Conservation (phyloP, 2,113 vertebrate genomes). For the Poicephalus gulielmi region DNA sequence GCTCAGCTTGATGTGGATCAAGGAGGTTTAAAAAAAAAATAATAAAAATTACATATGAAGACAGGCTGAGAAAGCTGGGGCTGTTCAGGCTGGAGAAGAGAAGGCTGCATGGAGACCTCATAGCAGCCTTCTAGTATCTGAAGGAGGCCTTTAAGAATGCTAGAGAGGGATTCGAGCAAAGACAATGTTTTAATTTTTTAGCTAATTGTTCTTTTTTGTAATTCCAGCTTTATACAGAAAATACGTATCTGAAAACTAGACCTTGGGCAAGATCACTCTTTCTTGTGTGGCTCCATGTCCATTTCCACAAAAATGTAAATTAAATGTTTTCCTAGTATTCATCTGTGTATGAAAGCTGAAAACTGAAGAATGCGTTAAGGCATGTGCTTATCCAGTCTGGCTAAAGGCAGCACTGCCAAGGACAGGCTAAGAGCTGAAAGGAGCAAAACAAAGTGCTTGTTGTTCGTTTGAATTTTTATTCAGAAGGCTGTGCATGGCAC, state of each 20-base stretch:
- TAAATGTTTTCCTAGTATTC: neutral
- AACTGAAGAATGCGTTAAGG: neutral
- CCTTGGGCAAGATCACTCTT: neutral
- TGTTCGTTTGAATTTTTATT: conserved; percentile 35
- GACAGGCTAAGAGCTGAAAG: neutral
- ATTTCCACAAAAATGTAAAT: neutral
- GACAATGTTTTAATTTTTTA: neutral
- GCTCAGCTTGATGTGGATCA: neutral
- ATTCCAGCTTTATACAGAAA: neutral
- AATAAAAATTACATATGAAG: neutral
- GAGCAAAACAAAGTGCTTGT: neutral
- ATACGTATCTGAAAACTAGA: neutral
- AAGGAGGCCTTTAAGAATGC: neutral
- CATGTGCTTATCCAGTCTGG: neutral
- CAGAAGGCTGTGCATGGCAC: neutral
- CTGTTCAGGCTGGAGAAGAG: neutral
- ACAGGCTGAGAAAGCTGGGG: neutral
- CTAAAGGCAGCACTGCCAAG: neutral
- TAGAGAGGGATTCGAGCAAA: neutral
- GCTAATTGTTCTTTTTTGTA: neutral
- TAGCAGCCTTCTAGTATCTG: neutral
- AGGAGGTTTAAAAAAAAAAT: neutral
- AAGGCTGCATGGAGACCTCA: neutral
- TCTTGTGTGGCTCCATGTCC: neutral
- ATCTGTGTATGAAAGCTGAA: neutral